Base-by-base conservation (phyloP, 2,113 vertebrate species). In the Pelvicachromis taeniatus region DNA sequence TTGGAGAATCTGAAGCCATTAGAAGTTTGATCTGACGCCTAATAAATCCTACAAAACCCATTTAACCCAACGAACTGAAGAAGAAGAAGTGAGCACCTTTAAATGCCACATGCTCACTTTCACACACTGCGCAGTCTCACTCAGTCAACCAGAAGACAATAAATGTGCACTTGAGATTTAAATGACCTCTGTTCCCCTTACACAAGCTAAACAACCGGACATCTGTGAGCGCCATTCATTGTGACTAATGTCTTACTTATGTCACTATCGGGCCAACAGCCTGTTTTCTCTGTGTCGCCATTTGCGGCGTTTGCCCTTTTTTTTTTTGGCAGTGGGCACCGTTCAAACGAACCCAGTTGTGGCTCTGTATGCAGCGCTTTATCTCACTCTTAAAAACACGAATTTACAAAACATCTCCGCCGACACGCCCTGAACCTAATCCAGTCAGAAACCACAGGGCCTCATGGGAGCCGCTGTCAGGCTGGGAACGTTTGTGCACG, bases 81-180 rank as follows among this genome's bases (percentile, higher is more conserved):
- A 59, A 54, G 40, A 63, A 82, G 77, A 58, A 35, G 42, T 14
- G 48, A 84, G 80, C 40, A 42, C 42, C 83, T 84, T 81, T 4
- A 50, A 81, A 81, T 19, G 33, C 10, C 77, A 70, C 85, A 68
- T 19, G 50, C 75, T 9, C 26, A 6, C 56, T 16, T 42, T 6
- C 38, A 68, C 81, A 21, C 81, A n/a, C 75, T 3, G 6, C 29
- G 16, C 54, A 6, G 23, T 75, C 70, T 50, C 68, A 33, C 45
- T 75, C 45, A 75, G 0, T 87, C 61, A 48, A 29, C 56, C 52
- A 4, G 35, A 6, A 55, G 83, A 87, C 78, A 85, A 85, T 86
- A 89, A 90, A 89, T 38, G 48, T 68, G 70, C 75, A 68, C 80
- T 81, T 68, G 59, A 89, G 83, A 78, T 80, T 89, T 77, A 73